phyloP scores from a whole-genome alignment of 2,797 vertebrate species.

The Enteromius radiatus region DNA sequence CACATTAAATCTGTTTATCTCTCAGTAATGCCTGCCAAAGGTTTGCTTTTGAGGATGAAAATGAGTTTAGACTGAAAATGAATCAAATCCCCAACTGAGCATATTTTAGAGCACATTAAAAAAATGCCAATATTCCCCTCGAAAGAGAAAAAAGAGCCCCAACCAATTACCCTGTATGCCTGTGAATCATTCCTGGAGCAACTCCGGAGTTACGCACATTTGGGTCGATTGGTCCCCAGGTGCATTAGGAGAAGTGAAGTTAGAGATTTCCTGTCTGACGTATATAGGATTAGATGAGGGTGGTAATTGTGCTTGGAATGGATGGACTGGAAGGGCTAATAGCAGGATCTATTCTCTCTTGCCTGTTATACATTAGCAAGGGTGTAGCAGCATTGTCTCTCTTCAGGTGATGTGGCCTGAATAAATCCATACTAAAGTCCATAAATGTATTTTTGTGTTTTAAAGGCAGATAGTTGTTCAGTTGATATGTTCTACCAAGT shows the following conservation, averaged over 20 bases:
- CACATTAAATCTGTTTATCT: slow-evolving; percentile 37
- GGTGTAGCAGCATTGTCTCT: background rate
- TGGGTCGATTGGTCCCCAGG: slow-evolving; percentile 71
- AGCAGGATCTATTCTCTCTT: slow-evolving; percentile 15
- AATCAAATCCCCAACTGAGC: slow-evolving; percentile 42
- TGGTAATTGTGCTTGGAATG: slow-evolving; percentile 35
- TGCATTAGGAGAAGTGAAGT: slow-evolving; percentile 62
- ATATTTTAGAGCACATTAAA: slow-evolving; percentile 46
- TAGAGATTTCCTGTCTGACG: slow-evolving; percentile 68
- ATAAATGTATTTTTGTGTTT: background rate
- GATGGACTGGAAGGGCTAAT: background rate
- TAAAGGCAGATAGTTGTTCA: background rate
- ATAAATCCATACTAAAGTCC: slow-evolving; percentile 1
- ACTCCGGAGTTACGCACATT: slow-evolving; percentile 67
- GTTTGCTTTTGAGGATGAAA: slow-evolving; percentile 50
- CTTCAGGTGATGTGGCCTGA: background rate
- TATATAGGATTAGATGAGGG: slow-evolving; percentile 62
- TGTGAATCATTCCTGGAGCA: slow-evolving; percentile 61
- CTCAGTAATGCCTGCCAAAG: slow-evolving; percentile 30
- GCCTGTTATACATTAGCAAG: slow-evolving; percentile 13
- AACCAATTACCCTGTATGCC: slow-evolving; percentile 58
- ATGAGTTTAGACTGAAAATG: slow-evolving; percentile 38
- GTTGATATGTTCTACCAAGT: background rate
- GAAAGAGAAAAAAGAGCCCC: slow-evolving; percentile 53
- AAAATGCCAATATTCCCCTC: slow-evolving; percentile 50